Evolutionary conservation across 2,888 invertebrate species (phyloP), one percentile per base, ranked within the genome.

Genomic region (Branchinecta sandiegonensis): DNA sequence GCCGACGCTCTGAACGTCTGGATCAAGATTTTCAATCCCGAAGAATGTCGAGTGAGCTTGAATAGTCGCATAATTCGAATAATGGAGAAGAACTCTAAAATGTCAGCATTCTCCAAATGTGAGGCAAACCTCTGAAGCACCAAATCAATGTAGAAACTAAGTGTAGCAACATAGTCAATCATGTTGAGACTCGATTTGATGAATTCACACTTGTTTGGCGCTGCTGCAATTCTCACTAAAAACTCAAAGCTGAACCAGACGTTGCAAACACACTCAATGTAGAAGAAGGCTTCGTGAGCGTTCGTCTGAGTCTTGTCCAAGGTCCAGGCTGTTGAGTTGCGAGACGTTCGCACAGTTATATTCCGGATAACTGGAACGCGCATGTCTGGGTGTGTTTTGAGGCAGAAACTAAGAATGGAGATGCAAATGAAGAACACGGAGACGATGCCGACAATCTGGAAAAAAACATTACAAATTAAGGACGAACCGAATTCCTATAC

Each of bases 381-480:
- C 90, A 96, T 91, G 80, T 94, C 96, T 72, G 99, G 97, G 81
- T 97, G 97, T 66, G 99, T 99, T 84, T 99, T 99, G 78, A 99
- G 85, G 83, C 99, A 99, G 83, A 99, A 99, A 74, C 97, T 95
- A 79, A 97, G 83, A 79, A 99, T 99, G 74, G 97, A 99, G 74
- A 96, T 90, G 82, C 96, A 94, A 80, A 99, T 97, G 86, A 99
- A 99, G 84, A 97, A 96, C 77, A 99, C 95, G 73, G 96, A 97
- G 78, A 96, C 87, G 73, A 96, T 90, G 75, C 96, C 96, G 78
- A 99, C 91, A 76, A 95, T 89, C 96, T 99, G 87, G 64, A 84
- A 85, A 72, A 70, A 67, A 68, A 56, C 0, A 37, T 37, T 37
- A 6, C 6, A 37, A 37, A 37, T 37, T 37, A 37, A 37, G 5